These are phyloP conservation scores for Pungitius pungitius DNA, from an alignment of 2,113 vertebrate species.

Conservation along the genomic window DNA sequence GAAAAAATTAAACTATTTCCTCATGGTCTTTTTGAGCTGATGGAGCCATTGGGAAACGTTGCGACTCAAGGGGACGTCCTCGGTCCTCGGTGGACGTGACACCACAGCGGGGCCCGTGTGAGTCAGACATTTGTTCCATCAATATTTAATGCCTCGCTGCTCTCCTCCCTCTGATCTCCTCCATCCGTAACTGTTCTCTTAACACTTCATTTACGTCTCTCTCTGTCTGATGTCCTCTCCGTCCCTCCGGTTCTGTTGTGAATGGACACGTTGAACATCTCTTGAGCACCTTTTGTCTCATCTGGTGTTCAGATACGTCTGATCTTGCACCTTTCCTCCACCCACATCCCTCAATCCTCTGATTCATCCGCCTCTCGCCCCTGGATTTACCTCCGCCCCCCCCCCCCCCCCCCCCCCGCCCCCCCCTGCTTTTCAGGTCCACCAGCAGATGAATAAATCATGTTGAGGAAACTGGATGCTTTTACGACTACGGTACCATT, in stretches of 20 bases:
- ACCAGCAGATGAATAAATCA: constrained; percentile 72
- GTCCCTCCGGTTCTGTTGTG: not conserved
- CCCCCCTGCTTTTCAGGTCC: constrained; percentile 39
- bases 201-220: constrained; percentile 29
- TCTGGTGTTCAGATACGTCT: constrained; percentile 4
- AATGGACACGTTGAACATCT: not conserved
- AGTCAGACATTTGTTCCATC: constrained; percentile 79
- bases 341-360: constrained; percentile 1
- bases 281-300: not conserved
- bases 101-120: constrained; percentile 73
- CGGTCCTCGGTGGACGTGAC: constrained; percentile 69
- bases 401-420: constrained; percentile 3
- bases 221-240: constrained; percentile 33
- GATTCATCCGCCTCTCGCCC: constrained; percentile 18
- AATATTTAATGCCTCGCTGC: constrained; percentile 73
- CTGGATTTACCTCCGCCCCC: constrained; percentile 22
- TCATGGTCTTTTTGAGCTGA: no score
- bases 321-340: constrained; percentile 3
- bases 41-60: constrained; percentile 43
- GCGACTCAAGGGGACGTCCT: constrained; percentile 62
- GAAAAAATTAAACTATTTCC: no score
- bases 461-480: constrained; percentile 62
- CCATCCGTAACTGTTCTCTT: constrained; percentile 55
- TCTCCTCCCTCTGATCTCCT: constrained; percentile 65
- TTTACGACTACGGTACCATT: constrained; percentile 57